A percentile compares a stretch with the other conserved stretches of the same genome.
Conservation (phyloP, 2,113 vertebrate species). For the Archilochus colubris region DNA sequence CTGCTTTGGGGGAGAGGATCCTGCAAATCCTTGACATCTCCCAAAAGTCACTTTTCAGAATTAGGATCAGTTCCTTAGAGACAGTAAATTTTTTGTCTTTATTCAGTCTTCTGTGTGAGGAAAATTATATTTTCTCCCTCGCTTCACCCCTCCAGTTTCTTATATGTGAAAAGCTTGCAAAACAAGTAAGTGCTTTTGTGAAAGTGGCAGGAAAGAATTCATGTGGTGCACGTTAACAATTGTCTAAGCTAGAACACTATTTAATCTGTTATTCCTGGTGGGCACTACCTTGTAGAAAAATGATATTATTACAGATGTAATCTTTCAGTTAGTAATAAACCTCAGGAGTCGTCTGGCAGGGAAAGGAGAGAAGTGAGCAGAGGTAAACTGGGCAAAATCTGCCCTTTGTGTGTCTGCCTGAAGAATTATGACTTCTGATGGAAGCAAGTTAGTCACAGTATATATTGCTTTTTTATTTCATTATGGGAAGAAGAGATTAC, state of each 20-base stretch:
- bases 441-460: neutral
- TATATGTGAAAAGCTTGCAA: neutral
- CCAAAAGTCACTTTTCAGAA: neutral
- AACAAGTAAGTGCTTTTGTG: neutral
- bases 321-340: slow-evolving; percentile 23
- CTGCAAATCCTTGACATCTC: neutral
- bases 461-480: neutral
- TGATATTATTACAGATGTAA: slow-evolving; percentile 27
- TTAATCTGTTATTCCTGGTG: slow-evolving; percentile 53
- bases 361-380: neutral
- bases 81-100: neutral
- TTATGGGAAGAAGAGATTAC: neutral
- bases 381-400: neutral
- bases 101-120: neutral
- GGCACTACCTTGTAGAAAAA: slow-evolving; percentile 35
- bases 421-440: slow-evolving; percentile 6
- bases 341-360: neutral
- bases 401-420: neutral
- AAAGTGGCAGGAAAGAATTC: slow-evolving; percentile 1
- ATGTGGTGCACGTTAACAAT: neutral
- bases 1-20: neutral
- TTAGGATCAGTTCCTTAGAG: neutral
- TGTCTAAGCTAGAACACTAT: neutral
- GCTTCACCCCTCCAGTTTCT: accelerated
- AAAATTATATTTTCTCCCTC: neutral